Evolutionary conservation across 2,888 invertebrate species (phyloP).

Genomic region (Brachyopa scutellaris): DNA sequence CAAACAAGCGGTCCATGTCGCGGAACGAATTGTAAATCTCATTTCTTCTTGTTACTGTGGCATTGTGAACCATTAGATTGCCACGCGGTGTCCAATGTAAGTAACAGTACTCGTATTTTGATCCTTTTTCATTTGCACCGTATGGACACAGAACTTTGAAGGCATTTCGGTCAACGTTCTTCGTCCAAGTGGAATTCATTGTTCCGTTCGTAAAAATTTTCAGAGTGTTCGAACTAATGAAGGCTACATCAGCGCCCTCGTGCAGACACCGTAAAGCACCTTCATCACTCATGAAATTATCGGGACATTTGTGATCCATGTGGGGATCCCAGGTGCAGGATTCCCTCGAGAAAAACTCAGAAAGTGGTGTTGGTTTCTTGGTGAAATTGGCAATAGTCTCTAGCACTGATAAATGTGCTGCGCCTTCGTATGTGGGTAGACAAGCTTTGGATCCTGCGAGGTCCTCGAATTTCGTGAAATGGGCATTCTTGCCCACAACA

Average conservation of each 20-base stretch:
- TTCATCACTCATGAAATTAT: constrained; percentile 83
- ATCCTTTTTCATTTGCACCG: constrained; percentile 76
- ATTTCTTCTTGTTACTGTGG: constrained; percentile 84
- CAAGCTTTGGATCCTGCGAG: constrained; percentile 88
- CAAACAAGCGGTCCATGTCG: constrained; percentile 88
- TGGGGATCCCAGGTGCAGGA: constrained; percentile 84
- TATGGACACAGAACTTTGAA: constrained; percentile 85
- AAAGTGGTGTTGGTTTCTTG: constrained; percentile 76
- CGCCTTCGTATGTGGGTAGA: constrained; percentile 90
- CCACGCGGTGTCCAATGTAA: constrained; percentile 87
- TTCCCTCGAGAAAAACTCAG: constrained; percentile 85
- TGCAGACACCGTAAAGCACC: constrained; percentile 87
- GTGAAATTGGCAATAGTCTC: constrained; percentile 81
- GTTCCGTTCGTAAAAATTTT: constrained; percentile 85
- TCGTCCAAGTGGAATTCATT: constrained; percentile 82
- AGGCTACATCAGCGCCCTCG: constrained; percentile 90
- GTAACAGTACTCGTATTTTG: constrained; percentile 83
- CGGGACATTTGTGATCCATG: constrained; percentile 77
- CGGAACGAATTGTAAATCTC: constrained; percentile 88
- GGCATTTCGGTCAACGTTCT: constrained; percentile 79
- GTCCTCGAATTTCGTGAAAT: constrained; percentile 84
- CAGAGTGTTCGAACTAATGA: constrained; percentile 86
- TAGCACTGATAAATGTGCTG: constrained; percentile 86
- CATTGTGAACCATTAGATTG: constrained; percentile 85
- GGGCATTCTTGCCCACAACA: constrained; percentile 85